Evolutionary conservation across 2,888 invertebrate species (phyloP).

Genomic region (Pachycephus smyrnensis): DNA sequence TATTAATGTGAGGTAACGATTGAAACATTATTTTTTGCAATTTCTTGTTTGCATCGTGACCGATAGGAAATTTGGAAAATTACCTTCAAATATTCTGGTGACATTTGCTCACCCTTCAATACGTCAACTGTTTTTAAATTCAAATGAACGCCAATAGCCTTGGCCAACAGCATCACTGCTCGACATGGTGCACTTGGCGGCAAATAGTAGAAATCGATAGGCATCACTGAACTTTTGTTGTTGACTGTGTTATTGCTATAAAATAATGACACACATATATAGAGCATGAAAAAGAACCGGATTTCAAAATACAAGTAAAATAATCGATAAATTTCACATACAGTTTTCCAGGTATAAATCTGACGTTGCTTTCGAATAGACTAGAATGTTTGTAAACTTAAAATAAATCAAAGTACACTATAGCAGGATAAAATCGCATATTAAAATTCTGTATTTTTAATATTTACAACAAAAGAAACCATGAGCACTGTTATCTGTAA

Average conservation of each 20-base stretch:
- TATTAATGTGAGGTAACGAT: constrained; percentile 7
- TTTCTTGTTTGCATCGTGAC: not conserved
- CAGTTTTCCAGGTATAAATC: not conserved
- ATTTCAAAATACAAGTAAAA: not conserved
- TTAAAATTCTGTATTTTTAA: not conserved
- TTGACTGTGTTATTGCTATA: constrained; percentile 28
- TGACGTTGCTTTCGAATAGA: not conserved
- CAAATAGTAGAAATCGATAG: constrained; percentile 75
- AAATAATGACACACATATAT: not conserved
- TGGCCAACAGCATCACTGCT: constrained; percentile 74
- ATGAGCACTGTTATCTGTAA: not conserved
- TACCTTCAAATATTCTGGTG: constrained; percentile 78
- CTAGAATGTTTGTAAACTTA: not conserved
- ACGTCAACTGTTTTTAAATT: constrained; percentile 75
- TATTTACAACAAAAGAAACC: not conserved
- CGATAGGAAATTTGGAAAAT: not conserved
- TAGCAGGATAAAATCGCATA: not conserved
- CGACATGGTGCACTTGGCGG: constrained; percentile 76
- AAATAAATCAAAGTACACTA: not conserved
- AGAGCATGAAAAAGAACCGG: not conserved
- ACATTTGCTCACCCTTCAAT: constrained; percentile 73
- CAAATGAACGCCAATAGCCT: constrained; percentile 74
- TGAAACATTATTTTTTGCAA: not conserved
- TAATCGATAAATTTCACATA: not conserved
- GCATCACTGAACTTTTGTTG: constrained; percentile 24